phyloP scores from a whole-genome alignment of 1,140 invertebrate species.

The Gonatopus flavifemur region DNA sequence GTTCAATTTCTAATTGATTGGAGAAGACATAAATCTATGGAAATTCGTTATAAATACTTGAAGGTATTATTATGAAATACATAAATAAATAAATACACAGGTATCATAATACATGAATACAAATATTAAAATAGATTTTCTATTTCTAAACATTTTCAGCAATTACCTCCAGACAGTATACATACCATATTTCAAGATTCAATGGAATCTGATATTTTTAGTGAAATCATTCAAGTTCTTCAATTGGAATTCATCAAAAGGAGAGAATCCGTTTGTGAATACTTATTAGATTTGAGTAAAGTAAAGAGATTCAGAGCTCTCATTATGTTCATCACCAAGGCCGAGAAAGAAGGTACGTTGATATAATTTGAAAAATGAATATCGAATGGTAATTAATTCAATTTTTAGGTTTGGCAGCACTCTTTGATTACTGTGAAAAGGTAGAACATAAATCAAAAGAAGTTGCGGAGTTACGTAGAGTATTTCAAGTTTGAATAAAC shows the following conservation, averaged over 20 bases:
- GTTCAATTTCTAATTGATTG: conserved; percentile 63
- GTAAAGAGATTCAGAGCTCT: conserved; percentile 56
- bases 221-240: conserved; percentile 58
- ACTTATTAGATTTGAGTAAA: conserved; percentile 44
- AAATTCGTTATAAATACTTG: conserved; percentile 50
- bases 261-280: conserved; percentile 39
- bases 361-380: conserved; percentile 8
- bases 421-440: conserved; percentile 41
- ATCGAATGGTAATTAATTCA: conserved; percentile 16
- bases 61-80: conserved; percentile 42
- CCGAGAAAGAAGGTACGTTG: conserved; percentile 53
- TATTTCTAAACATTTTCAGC: conserved; percentile 57
- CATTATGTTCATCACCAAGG: conserved; percentile 49
- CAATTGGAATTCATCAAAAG: conserved; percentile 45
- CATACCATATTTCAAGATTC: conserved; percentile 64
- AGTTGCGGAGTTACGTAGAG: conserved; percentile 27
- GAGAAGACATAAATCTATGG: conserved; percentile 49
- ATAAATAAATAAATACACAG: not conserved
- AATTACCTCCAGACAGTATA: conserved; percentile 57
- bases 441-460: conserved; percentile 31
- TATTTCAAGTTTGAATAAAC: too few species aligned
- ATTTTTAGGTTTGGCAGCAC: conserved; percentile 39
- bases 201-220: conserved; percentile 62
- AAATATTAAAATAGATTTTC: conserved; percentile 8
- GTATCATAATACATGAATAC: not conserved